Evolutionary conservation across 1,140 invertebrate genomes (phyloP).

Genomic region (Chironomus tepperi): DNA sequence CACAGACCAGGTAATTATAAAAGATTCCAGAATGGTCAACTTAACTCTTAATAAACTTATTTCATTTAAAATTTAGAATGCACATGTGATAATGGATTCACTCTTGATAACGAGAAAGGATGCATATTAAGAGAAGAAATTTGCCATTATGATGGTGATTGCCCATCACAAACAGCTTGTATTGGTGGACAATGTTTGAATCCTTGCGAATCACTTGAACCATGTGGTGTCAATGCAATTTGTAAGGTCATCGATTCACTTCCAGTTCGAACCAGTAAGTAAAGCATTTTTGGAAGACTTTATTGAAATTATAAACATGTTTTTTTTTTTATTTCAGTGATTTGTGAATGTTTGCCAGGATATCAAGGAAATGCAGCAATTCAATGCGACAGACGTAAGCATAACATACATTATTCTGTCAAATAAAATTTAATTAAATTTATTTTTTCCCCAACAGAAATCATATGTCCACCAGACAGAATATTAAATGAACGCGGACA

Average conservation of each 20-base stretch:
- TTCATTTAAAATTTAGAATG: too few species aligned
- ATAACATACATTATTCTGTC: conserved; percentile 1
- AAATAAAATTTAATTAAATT: conserved; percentile 26
- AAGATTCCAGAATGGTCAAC: too few species aligned
- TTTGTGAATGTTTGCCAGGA: conserved; percentile 77
- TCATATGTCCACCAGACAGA: conserved; percentile 57
- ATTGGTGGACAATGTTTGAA: conserved; percentile 72
- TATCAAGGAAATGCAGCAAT: conserved; percentile 73
- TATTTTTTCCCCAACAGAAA: conserved; percentile 41
- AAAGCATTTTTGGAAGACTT: not conserved
- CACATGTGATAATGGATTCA: conserved; percentile 66
- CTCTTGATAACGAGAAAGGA: conserved; percentile 53
- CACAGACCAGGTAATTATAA: conserved; percentile 45
- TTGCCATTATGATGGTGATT: conserved; percentile 71
- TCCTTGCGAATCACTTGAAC: conserved; percentile 68
- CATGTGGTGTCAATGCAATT: conserved; percentile 71
- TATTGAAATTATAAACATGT: too few species aligned
- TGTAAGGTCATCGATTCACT: conserved; percentile 72
- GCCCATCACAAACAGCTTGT: conserved; percentile 72
- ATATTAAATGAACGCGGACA: conserved; percentile 62
- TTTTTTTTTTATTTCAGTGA: conserved; percentile 57
- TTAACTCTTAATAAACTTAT: too few species aligned
- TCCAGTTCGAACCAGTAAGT: conserved; percentile 57
- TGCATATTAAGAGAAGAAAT: conserved; percentile 54
- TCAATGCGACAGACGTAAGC: conserved; percentile 61